Base-by-base conservation (phyloP, 2,888 invertebrate species). In the Ariolimax columbianus region DNA sequence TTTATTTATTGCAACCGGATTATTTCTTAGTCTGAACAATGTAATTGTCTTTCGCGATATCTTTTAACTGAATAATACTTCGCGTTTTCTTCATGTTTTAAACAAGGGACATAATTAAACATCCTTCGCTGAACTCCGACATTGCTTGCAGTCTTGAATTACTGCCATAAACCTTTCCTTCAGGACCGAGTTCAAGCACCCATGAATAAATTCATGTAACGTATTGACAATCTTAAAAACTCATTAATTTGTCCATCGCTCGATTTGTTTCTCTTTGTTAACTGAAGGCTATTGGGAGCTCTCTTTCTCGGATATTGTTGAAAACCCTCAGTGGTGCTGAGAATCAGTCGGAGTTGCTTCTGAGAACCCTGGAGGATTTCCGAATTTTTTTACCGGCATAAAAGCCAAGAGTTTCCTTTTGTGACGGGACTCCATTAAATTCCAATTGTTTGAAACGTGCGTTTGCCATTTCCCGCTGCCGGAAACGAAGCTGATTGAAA, bases 361-460 rank as follows among this genome's bases (percentile, higher is more conserved):
- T 72, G 38, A 40, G 33, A 82, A 63, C 82, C 63, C 82, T 82
- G 51, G 82, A 82, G 82, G 63, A 82, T 73, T 82, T 80, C 55
- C 55, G 17, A 30, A 70, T 33, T 72, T 70, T 75, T 75, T 36
- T 75, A n/a, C 38, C 43, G 19, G 63, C 55, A 63, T 38, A 72
- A 55, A 55, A 59, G 59, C 75, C 63, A 82, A 40, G 82, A 73
- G 73, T 72, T 70, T 81, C 51, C 82, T 82, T 82, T 82, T 82
- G 82, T 82, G 75, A 63, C n/a, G 63, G 30, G 63, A 63, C 75
- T 82, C 82, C 75, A 82, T 82, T 82, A 82, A 82, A 82, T 75
- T 82, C 75, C 82, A 75, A 82, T 82, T 82, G 82, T 82, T 82
- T 40, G 82, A 75, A 75, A 75, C 36, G 72, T 75, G 82, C 82